Conservation (phyloP, 2,888 invertebrate genomes). For the Agapostemon virescens region DNA sequence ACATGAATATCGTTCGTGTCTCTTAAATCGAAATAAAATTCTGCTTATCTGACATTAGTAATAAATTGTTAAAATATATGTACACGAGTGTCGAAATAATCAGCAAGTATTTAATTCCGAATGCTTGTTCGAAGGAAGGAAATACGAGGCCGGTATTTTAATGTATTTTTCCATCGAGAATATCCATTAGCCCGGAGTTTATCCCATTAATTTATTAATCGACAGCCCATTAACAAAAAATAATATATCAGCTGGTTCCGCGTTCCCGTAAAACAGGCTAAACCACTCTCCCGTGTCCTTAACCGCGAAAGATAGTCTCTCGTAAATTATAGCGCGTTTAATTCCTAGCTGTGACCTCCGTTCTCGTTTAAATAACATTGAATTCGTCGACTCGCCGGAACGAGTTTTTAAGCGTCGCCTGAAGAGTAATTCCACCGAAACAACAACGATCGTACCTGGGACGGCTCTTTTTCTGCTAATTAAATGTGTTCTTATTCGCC, state of each 20-base stretch:
- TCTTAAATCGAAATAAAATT: not conserved
- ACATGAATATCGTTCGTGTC: not conserved
- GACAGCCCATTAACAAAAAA: not conserved
- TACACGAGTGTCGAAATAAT: not conserved
- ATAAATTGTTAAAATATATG: not conserved
- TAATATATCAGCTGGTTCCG: not conserved
- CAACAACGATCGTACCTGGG: slow-evolving; percentile 23
- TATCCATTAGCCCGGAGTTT: not conserved
- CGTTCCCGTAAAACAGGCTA: not conserved
- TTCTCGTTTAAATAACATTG: not conserved
- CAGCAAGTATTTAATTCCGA: not conserved
- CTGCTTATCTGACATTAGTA: not conserved
- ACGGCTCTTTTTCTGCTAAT: slow-evolving; percentile 28
- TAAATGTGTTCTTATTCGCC: slow-evolving; percentile 16
- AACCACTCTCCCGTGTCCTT: not conserved
- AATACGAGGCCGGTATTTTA: not conserved
- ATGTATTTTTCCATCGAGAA: not conserved
- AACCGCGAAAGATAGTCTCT: slow-evolving; percentile 11
- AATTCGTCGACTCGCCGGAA: slow-evolving; percentile 7
- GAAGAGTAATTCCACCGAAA: slow-evolving; percentile 13
- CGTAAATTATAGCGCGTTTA: slow-evolving; percentile 10
- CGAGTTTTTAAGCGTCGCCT: slow-evolving; percentile 34
- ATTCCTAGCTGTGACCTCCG: not conserved
- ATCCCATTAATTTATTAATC: not conserved
- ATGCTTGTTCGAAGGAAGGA: not conserved